Evolutionary conservation across 2,797 vertebrate species (phyloP).

Genomic region (Florisuga fusca): DNA sequence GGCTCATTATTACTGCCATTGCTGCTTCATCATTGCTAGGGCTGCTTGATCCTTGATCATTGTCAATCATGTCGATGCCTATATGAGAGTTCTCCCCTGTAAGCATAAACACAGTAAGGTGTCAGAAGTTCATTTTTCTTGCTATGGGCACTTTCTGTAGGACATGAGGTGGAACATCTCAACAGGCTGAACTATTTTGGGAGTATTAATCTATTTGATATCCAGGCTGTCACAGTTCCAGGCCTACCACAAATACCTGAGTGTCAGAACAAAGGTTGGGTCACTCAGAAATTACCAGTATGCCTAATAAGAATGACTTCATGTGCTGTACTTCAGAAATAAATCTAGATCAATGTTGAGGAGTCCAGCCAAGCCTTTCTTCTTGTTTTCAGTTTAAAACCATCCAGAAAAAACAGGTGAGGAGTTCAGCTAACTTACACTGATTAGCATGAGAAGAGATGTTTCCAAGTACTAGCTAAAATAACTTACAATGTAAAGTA

Average conservation of each 20-base stretch:
- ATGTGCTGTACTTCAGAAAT: not conserved
- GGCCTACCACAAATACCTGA: not conserved
- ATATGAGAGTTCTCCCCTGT: slow-evolving; percentile 94
- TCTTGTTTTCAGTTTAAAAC: not conserved
- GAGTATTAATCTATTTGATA: too few species aligned
- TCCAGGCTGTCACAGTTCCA: not conserved
- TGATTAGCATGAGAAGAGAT: not conserved
- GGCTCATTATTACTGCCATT: slow-evolving; percentile 99
- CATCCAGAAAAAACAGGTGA: not conserved
- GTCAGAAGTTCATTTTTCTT: not conserved
- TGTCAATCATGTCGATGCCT: slow-evolving; percentile 94
- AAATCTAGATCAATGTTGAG: rapidly evolving
- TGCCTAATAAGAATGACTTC: rapidly evolving
- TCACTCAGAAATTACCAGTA: not conserved
- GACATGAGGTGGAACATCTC: not conserved
- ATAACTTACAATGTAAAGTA: rapidly evolving
- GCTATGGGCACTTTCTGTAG: rapidly evolving
- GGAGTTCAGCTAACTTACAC: not conserved
- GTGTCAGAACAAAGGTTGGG: not conserved
- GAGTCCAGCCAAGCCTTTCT: not conserved
- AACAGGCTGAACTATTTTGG: not conserved
- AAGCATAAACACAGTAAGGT: not conserved
- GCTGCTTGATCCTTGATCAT: slow-evolving; percentile 94
- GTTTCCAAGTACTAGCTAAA: not conserved
- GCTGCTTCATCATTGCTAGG: slow-evolving; percentile 97